phyloP scores from a whole-genome alignment of 2,113 vertebrate species.

The Ceratotherium simum region DNA sequence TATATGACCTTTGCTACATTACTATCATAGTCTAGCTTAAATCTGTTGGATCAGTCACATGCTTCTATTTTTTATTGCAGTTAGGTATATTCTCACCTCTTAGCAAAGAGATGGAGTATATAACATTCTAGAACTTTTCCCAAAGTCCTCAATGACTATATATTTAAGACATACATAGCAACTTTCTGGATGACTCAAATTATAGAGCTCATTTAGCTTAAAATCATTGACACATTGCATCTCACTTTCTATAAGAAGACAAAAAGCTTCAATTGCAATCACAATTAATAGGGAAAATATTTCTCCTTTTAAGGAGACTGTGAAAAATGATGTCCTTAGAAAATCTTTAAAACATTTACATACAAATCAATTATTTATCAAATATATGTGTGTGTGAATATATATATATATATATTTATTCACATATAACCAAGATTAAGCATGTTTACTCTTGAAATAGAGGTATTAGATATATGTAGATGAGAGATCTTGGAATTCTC shows the following conservation, averaged over 20 bases:
- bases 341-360: neutral
- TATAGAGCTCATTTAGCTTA: neutral
- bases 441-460: neutral
- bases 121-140: neutral
- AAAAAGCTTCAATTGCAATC: neutral
- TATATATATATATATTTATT: neutral
- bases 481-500: neutral
- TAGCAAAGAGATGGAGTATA: neutral
- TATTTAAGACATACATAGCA: neutral
- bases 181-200: conserved; percentile 11
- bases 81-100: neutral
- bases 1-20: neutral
- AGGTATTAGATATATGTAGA: neutral
- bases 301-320: neutral
- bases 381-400: neutral
- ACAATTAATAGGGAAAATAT: neutral
- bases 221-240: neutral
- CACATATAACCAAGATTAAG: neutral
- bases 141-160: neutral
- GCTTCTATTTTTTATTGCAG: neutral
- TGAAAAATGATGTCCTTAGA: conserved; percentile 29
- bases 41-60: neutral
- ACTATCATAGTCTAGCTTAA: neutral
- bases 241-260: neutral
- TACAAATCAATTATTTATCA: neutral